Base-by-base conservation (phyloP, 2,888 invertebrate species). In the Salticus scenicus region DNA sequence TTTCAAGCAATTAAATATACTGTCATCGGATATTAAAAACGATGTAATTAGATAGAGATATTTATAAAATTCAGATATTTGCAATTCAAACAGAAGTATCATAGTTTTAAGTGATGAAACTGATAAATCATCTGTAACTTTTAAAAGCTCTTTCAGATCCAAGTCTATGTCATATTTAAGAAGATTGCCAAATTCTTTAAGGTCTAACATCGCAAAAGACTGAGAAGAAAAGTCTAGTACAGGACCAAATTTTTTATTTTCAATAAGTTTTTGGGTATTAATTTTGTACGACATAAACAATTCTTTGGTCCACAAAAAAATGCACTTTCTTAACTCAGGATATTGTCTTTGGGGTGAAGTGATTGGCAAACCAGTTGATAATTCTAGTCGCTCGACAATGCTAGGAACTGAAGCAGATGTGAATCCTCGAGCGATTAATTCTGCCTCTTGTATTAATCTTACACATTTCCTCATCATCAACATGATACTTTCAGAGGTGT, bases 391-490 rank as follows among this genome's bases (percentile, higher is more conserved):
- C 47, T 85, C 78, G 12, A 77, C 77, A 8, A 64, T 64, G 33
- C 51, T 63, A 20, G 42, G 28, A 63, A 73, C 67, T 0, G 87
- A 81, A 42, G 81, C 72, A 27, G 77, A 37, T 4, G 87, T 87
- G 17, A 87, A 87, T 63, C 87, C 87, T 42, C 87, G 67, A 31
- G 87, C 81, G 33, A 76, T 81, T 47, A 87, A 20, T 63, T 87
- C 87, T 17, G 81, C 70, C 57, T 87, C 87, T 51, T 87, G 87
- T n/a, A 87, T 77, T 20, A 87, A 37, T 8, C 81, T 63, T 41
- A 87, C 69, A 33, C 77, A 66, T 63, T 75, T 82, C 31, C 64
- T 79, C 5, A 79, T 12, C 24, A 42, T 31, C 1, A 31, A 8
- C 28, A n/a, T 14, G 28, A 66, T 24, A n/a, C 27, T 12, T 12